Percentiles rank a stretch among this genome's conserved stretches.
Conservation (phyloP, 2,888 invertebrate genomes). For the Pemphredon lugubris region DNA sequence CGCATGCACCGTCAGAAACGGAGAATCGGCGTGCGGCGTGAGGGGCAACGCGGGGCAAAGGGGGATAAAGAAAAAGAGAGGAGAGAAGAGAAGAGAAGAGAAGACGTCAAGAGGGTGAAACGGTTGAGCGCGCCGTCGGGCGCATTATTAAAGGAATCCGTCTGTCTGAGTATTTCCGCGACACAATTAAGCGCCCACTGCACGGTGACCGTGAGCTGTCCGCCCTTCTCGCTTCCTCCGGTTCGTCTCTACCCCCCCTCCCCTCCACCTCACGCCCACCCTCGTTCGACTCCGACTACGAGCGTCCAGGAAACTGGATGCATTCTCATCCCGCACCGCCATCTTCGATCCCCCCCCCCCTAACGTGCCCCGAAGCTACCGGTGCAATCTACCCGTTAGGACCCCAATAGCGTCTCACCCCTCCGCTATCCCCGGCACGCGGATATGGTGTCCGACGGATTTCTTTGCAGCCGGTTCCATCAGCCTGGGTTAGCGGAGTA, state of each 20-base stretch:
- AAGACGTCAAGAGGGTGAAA: constrained; percentile 66
- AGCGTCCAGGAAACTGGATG: constrained; percentile 50
- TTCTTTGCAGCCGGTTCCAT: constrained; percentile 49
- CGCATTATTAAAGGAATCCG: constrained; percentile 77
- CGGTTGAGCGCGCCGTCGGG: constrained; percentile 70
- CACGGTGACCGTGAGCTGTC: constrained; percentile 67
- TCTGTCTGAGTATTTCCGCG: constrained; percentile 77
- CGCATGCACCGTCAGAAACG: constrained; percentile 27
- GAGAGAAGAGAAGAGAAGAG: constrained; percentile 56
- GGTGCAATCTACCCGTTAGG: constrained; percentile 58
- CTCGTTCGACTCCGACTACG: constrained; percentile 35
- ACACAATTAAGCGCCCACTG: constrained; percentile 71
- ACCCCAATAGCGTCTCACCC: constrained; percentile 51
- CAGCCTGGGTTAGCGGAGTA: constrained; percentile 37
- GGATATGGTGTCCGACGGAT: constrained; percentile 47
- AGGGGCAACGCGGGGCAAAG: not conserved
- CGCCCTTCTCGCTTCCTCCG: constrained; percentile 31
- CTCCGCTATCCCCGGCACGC: constrained; percentile 11
- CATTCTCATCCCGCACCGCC: constrained; percentile 50
- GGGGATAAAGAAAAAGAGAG: constrained; percentile 54
- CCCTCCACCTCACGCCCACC: constrained; percentile 20
- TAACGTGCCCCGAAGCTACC: constrained; percentile 61
- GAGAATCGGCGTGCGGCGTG: constrained; percentile 13
- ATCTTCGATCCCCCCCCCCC: constrained; percentile 62
- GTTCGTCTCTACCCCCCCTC: constrained; percentile 19